Conservation (phyloP, 2,797 vertebrate species). For the Acipenser transmontanus region DNA sequence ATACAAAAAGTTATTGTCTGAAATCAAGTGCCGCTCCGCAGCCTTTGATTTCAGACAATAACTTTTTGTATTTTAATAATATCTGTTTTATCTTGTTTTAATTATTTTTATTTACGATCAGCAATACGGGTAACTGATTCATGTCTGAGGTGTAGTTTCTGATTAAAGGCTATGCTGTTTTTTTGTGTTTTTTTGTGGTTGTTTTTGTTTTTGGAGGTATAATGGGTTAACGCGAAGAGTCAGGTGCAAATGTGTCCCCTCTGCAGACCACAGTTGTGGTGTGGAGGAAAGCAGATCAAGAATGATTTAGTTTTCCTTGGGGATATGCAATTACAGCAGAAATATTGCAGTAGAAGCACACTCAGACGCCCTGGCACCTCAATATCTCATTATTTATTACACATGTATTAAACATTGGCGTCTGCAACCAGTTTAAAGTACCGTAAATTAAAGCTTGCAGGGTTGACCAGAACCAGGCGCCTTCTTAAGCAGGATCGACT, state of each 20-base stretch:
- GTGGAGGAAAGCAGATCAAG: constrained; percentile 24
- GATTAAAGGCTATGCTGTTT: too few species aligned
- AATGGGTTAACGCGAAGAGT: neutral
- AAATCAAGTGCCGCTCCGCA: too few species aligned
- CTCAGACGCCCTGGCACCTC: constrained; percentile 33
- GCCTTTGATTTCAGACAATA: too few species aligned
- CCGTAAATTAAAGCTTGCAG: constrained; percentile 34
- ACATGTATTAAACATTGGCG: constrained; percentile 41
- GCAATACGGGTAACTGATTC: too few species aligned
- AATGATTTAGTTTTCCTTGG: constrained; percentile 41
- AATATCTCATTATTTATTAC: constrained; percentile 51
- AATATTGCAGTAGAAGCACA: constrained; percentile 40
- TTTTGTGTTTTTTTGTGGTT: too few species aligned
- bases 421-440: constrained; percentile 28
- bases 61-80: too few species aligned
- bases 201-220: too few species aligned
- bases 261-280: too few species aligned
- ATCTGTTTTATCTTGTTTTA: too few species aligned
- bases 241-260: constrained; percentile 1
- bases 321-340: constrained; percentile 44
- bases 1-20: too few species aligned
- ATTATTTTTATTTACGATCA: too few species aligned
- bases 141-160: too few species aligned
- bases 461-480: constrained; percentile 3
- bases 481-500: neutral